Conservation (phyloP, 2,797 vertebrate species). For the Oreonectes daqikongensis region DNA sequence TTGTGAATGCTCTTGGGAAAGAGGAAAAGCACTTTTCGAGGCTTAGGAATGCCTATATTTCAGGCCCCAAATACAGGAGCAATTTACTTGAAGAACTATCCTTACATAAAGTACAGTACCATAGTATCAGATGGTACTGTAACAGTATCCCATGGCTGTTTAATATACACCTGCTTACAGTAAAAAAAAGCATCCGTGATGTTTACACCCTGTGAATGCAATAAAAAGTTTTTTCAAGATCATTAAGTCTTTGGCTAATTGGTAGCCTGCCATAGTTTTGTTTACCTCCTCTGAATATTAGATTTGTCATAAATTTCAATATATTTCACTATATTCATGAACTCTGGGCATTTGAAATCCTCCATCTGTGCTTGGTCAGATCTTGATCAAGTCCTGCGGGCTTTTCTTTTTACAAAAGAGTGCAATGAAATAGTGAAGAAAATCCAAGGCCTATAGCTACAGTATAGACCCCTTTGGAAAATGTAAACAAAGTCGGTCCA, state of each 20-base stretch:
- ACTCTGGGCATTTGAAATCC: constrained; percentile 39
- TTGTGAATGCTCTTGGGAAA: background rate
- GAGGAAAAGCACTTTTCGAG: background rate
- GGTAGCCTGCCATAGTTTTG: constrained; percentile 34
- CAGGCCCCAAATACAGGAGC: background rate
- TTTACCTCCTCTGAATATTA: constrained; percentile 41
- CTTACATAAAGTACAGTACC: background rate
- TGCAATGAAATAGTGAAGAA: background rate
- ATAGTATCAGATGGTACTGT: background rate
- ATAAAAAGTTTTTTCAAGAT: constrained; percentile 23
- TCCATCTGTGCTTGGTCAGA: constrained; percentile 19
- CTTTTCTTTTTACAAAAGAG: background rate
- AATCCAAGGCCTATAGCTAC: background rate
- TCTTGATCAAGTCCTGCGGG: constrained; percentile 12
- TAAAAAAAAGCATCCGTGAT: background rate
- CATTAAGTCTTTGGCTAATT: constrained; percentile 43
- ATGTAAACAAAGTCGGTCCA: too few relatives aligned
- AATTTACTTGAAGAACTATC: background rate
- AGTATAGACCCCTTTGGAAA: too few relatives aligned
- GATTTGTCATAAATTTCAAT: constrained; percentile 52
- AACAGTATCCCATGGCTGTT: background rate
- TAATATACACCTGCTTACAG: background rate
- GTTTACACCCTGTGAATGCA: constrained; percentile 1
- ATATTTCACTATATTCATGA: constrained; percentile 43
- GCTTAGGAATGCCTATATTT: background rate